These are phyloP conservation scores for Hyalella azteca DNA, from an alignment of 2,888 invertebrate species.

Conservation along the genomic window DNA sequence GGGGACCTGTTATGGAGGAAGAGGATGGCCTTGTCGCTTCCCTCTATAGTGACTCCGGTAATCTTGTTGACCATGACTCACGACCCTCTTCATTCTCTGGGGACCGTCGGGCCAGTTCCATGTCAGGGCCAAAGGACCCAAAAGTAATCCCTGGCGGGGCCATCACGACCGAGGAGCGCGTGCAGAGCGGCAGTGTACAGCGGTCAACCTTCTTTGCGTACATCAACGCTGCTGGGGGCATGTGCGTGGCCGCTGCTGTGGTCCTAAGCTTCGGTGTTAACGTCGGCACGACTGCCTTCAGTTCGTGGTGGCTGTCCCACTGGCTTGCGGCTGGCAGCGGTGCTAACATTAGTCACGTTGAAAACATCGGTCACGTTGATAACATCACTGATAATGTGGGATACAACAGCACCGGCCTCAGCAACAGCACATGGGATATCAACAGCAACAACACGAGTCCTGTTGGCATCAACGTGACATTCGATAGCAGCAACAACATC, in stretches of 20 bases:
- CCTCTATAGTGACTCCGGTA: not conserved
- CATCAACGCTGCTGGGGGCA: conserved; percentile 67
- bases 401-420: conserved; percentile 58
- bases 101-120: not conserved
- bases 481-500: conserved; percentile 62
- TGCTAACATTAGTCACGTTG: not conserved
- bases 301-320: conserved; percentile 70
- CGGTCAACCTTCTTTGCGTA: conserved; percentile 66
- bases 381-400: not conserved
- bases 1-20: not conserved
- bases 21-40: not conserved
- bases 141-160: not conserved
- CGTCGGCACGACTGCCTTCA: conserved; percentile 67
- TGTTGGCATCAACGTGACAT: conserved; percentile 60
- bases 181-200: conserved; percentile 63
- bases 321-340: conserved; percentile 67
- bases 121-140: not conserved
- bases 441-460: conserved; percentile 54
- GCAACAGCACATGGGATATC: conserved; percentile 63
- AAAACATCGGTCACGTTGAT: not conserved
- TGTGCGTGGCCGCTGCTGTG: conserved; percentile 63
- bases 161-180: conserved; percentile 61
- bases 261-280: conserved; percentile 66
- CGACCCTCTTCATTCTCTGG: not conserved
- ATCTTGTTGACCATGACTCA: too few species aligned